phyloP scores from a whole-genome alignment of 2,797 vertebrate species.

The Oreochromis grahami region DNA sequence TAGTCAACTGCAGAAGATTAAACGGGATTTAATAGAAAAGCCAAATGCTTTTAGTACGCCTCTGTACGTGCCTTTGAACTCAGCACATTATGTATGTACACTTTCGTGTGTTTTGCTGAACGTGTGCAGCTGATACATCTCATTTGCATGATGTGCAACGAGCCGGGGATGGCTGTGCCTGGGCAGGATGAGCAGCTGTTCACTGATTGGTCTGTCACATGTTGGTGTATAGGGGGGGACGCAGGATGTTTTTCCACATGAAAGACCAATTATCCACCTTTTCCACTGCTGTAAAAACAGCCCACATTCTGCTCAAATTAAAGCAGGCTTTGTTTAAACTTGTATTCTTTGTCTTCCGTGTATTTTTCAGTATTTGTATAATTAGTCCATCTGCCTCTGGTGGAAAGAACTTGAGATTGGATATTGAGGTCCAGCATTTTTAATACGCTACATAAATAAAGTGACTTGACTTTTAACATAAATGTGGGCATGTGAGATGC shows the following conservation, averaged over 20 bases:
- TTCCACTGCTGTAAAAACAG: background rate
- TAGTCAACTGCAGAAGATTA: background rate
- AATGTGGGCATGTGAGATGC: background rate
- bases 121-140: background rate
- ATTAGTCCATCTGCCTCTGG: background rate
- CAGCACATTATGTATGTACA: background rate
- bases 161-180: conserved; percentile 23
- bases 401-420: background rate
- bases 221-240: background rate
- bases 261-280: conserved; percentile 10
- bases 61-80: background rate
- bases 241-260: conserved; percentile 38
- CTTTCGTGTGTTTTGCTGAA: background rate
- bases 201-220: conserved; percentile 42
- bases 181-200: conserved; percentile 53
- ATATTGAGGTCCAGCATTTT: background rate
- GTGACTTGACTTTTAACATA: background rate
- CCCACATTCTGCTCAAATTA: background rate
- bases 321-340: background rate
- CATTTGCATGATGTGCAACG: conserved; percentile 43
- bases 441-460: background rate
- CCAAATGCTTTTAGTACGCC: background rate
- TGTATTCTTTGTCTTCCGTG: background rate
- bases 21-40: conserved; percentile 8
- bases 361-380: background rate